Base-by-base conservation (phyloP, 2,113 vertebrate species). In the Tenrec ecaudatus region DNA sequence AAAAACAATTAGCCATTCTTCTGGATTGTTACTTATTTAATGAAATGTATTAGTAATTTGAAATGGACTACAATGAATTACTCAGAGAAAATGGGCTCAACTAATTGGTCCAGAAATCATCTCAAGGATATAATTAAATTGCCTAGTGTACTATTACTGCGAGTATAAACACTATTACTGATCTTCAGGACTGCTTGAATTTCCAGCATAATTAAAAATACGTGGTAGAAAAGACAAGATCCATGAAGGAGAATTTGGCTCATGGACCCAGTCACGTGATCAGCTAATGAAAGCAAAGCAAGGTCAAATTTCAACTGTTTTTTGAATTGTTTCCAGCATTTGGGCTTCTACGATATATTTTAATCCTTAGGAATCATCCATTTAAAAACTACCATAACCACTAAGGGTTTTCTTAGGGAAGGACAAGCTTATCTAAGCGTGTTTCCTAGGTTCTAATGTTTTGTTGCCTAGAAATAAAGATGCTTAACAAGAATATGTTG, bases 121-220 rank as follows among this genome's bases (percentile, higher is more conserved):
- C 93, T 96, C 43, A 96, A 97, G 96, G 86, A 96, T 97, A 83
- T 95, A 97, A 97, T 97, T 97, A 97, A 96, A 92, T 95, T 81
- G 82, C 31, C 58, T 77, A 87, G 93, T 66, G 11, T 93, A 95
- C 93, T 95, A 94, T 95, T 95, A 96, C 40, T 90, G 86, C 73
- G 95, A 91, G 77, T 58, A 85, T 87, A 97, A 95, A 95, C 90
- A 96, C 88, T 83, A 84, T 87, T 77, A 90, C 60, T 64, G 60
- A 79, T 85, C 92, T 96, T 93, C n/a, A 69, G 38, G 53, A 66
- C n/a, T n/a, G 40, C 68, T 76, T 95, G 36, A 15, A 91, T 95
- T 95, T 94, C 38, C 6, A 91, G 75, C 31, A 83, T 91, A 95
- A 92, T 96, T 97, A 90, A 93, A 96, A 96, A 92, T 69, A 97